Conservation (phyloP, 2,797 vertebrate genomes). For the Potorous gilbertii region DNA sequence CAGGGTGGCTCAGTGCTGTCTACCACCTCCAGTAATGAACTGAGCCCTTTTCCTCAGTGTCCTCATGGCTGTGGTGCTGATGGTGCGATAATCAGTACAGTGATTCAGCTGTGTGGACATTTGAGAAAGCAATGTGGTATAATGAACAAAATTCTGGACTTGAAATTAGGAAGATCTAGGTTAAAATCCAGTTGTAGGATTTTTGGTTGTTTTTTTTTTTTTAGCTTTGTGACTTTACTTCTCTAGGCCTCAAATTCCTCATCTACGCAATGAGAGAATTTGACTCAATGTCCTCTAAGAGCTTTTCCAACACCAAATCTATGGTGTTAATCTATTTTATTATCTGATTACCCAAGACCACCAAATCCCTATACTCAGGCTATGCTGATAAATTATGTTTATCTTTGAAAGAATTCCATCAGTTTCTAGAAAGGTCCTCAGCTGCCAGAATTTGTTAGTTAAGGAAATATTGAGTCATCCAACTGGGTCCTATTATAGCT, state of each 20-base stretch:
- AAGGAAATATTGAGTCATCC: background rate
- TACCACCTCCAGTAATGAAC: background rate
- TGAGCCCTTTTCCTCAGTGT: background rate
- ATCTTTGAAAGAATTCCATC: background rate
- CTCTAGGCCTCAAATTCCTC: background rate
- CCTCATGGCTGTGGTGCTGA: background rate
- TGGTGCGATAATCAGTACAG: background rate
- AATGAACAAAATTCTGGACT: background rate
- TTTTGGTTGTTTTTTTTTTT: background rate
- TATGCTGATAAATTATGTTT: background rate
- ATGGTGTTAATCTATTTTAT: background rate
- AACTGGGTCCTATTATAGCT: background rate
- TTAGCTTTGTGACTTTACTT: background rate
- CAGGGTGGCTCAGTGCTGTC: background rate
- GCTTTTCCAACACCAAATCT: background rate
- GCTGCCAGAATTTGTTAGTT: conserved; percentile 6
- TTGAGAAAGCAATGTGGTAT: background rate
- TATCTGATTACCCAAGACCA: background rate
- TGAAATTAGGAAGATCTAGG: background rate
- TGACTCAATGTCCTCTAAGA: background rate
- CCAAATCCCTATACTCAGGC: background rate
- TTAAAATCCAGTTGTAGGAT: background rate
- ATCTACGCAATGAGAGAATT: background rate
- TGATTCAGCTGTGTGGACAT: background rate
- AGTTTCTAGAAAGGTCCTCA: background rate